These are phyloP conservation scores for Pogonomyrmex californicus DNA, from an alignment of 1,140 invertebrate genomes.

Conservation along the genomic window DNA sequence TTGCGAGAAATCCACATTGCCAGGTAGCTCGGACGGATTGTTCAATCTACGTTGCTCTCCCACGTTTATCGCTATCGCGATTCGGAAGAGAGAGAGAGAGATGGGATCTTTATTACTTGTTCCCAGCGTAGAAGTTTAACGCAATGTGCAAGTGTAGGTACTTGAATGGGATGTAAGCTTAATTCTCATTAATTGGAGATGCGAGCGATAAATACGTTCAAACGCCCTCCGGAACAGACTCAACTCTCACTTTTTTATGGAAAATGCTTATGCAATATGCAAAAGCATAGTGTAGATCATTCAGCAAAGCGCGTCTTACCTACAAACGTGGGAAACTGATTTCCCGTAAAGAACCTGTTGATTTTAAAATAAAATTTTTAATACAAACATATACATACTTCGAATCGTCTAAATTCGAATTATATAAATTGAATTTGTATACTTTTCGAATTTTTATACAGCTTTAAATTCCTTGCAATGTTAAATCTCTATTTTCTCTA, in stretches of 20 bases:
- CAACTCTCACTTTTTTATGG: not conserved
- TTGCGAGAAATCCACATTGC: not conserved
- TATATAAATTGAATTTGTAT: not conserved
- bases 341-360: too few species aligned
- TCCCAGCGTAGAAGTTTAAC: slow-evolving; percentile 7
- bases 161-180: slow-evolving; percentile 29
- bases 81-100: not conserved
- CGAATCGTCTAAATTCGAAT: not conserved
- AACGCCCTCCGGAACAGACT: not conserved
- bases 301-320: not conserved
- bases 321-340: not conserved
- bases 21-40: slow-evolving; percentile 26
- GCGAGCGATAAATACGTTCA: slow-evolving; percentile 30
- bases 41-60: slow-evolving; percentile 48
- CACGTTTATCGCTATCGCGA: slow-evolving; percentile 52
- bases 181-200: slow-evolving; percentile 47
- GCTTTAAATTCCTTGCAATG: not conserved
- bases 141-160: slow-evolving; percentile 11
- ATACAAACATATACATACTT: not conserved
- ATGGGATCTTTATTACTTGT: slow-evolving; percentile 43
- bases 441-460: not conserved
- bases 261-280: not conserved
- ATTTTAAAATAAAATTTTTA: not conserved
- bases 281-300: not conserved
- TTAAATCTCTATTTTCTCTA: slow-evolving; percentile 1